A percentile compares a stretch with the other conserved stretches of the same genome.
These are phyloP conservation scores for Cheilosia urbana DNA, from an alignment of 2,888 invertebrate genomes.

Conservation along the genomic window DNA sequence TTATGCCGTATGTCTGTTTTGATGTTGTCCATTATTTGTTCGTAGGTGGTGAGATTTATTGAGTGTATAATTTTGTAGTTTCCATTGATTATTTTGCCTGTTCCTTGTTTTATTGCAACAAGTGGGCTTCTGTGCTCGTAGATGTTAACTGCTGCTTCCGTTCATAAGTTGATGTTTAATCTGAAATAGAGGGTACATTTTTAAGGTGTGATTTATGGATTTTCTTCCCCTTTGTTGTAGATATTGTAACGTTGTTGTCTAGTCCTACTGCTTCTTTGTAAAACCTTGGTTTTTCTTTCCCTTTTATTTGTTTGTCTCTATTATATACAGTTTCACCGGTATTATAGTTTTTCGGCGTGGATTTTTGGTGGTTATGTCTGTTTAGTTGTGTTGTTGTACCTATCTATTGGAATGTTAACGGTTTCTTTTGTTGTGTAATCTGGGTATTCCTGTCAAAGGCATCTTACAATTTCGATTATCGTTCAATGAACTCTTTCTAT, in stretches of 20 bases:
- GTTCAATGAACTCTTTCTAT: constrained; percentile 1
- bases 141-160: too few relatives aligned
- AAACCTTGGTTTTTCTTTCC: constrained; percentile 20
- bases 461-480: too few relatives aligned
- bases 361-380: too few relatives aligned
- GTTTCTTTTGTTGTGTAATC: too few relatives aligned
- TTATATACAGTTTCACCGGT: constrained; percentile 10
- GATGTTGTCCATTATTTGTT: constrained; percentile 8
- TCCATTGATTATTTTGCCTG: too few relatives aligned
- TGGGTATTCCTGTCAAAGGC: too few relatives aligned
- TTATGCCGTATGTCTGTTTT: constrained; percentile 2
- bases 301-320: constrained; percentile 58
- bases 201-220: constrained; percentile 14
- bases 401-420: too few relatives aligned
- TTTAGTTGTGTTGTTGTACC: too few relatives aligned
- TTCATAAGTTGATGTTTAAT: too few relatives aligned
- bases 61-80: not conserved
- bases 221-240: not conserved
- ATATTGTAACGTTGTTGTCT: constrained; percentile 11
- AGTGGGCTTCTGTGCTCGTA: too few relatives aligned
- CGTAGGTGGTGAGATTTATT: constrained; percentile 2
- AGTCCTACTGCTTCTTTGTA: constrained; percentile 23
- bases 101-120: constrained; percentile 7
- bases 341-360: too few relatives aligned
- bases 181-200: constrained; percentile 2